Conservation (phyloP, 2,113 vertebrate genomes). For the Pyxicephalus adspersus region DNA sequence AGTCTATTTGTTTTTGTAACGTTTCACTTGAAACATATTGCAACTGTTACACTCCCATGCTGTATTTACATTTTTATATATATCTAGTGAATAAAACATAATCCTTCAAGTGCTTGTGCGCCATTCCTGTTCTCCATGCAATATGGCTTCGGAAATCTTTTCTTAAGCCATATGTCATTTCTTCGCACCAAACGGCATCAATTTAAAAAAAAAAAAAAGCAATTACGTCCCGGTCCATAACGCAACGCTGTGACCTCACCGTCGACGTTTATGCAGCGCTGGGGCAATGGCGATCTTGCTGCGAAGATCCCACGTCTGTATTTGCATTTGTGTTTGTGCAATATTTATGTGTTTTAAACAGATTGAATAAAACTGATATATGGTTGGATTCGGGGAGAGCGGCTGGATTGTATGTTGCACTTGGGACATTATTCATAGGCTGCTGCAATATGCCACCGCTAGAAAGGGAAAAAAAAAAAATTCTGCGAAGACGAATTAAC, state of each 20-base stretch:
- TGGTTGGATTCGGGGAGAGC: conserved; percentile 2
- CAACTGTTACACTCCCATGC: too few relatives aligned
- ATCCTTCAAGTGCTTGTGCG: too few relatives aligned
- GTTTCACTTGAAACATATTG: too few relatives aligned
- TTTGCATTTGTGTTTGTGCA: conserved; percentile 32
- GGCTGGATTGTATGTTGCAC: conserved; percentile 5
- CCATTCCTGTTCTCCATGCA: not conserved
- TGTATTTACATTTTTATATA: too few relatives aligned
- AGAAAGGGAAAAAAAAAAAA: conserved; percentile 3
- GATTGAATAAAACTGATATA: conserved; percentile 43
- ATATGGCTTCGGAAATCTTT: not conserved
- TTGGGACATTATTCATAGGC: conserved; percentile 38
- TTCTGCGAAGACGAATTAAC: conserved; percentile 39
- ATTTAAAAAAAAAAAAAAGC: conserved; percentile 16
- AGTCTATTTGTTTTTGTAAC: too few relatives aligned
- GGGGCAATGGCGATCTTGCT: not conserved
- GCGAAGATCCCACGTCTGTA: not conserved
- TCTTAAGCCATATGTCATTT: conserved; percentile 8
- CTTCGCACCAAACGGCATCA: conserved; percentile 1
- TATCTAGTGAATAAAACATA: too few relatives aligned
- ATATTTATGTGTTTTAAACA: conserved; percentile 37
- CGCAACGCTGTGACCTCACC: not conserved
- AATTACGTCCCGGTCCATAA: not conserved
- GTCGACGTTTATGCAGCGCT: not conserved
- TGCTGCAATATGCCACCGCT: conserved; percentile 11